Evolutionary conservation across 2,888 invertebrate genomes (phyloP).

Genomic region (Microctonus aethiopoides): DNA sequence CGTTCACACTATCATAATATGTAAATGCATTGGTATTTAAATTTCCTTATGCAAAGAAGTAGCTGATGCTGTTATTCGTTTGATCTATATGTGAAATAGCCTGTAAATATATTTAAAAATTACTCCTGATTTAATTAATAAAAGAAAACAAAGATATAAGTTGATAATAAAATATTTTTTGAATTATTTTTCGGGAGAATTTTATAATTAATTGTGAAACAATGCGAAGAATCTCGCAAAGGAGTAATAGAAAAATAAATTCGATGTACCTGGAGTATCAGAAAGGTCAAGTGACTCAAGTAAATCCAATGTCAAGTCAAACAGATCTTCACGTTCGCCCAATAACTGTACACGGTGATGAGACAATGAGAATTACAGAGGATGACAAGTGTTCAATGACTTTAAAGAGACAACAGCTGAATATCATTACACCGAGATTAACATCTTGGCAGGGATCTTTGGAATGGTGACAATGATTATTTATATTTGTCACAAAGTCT

Average conservation of each 20-base stretch:
- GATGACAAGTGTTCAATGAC: not conserved
- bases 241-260: conserved; percentile 4
- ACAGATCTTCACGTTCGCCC: conserved; percentile 16
- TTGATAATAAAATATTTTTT: not conserved
- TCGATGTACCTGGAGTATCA: conserved; percentile 4
- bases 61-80: not conserved
- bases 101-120: not conserved
- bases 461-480: conserved; percentile 41
- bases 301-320: conserved; percentile 5
- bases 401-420: conserved; percentile 11
- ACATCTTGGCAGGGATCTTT: conserved; percentile 41
- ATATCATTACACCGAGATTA: conserved; percentile 36
- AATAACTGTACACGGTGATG: conserved; percentile 33
- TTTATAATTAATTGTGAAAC: not conserved
- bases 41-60: conserved; percentile 3
- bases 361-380: conserved; percentile 4
- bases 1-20: conserved; percentile 13
- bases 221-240: conserved; percentile 19
- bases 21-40: not conserved
- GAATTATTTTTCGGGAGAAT: not conserved
- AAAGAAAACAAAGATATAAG: not conserved
- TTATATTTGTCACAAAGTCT: not conserved
- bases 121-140: not conserved
- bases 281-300: not conserved
- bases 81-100: not conserved